Conservation (phyloP, 2,797 vertebrate genomes). For the Myotis findleyi region DNA sequence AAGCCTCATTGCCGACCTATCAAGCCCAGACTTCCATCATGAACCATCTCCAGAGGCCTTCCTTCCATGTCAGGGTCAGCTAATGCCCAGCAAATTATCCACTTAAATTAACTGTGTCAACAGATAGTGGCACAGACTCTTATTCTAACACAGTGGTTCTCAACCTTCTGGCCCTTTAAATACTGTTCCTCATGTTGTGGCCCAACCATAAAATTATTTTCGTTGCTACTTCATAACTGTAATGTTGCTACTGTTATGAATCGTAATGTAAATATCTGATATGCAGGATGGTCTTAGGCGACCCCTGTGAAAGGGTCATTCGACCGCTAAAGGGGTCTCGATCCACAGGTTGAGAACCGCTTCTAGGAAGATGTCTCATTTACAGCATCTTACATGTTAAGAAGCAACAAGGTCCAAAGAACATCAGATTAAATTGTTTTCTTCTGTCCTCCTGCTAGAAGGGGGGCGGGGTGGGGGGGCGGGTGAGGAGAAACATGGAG, state of each 20-base stretch:
- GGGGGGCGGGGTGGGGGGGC: too few relatives aligned
- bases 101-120: neutral
- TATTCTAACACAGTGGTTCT: neutral
- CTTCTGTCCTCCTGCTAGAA: neutral
- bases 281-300: too few relatives aligned
- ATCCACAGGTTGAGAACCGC: too few relatives aligned
- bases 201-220: too few relatives aligned
- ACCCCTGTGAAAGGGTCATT: too few relatives aligned
- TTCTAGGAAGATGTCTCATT: neutral
- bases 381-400: neutral
- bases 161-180: too few relatives aligned
- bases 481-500: neutral
- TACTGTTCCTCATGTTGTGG: too few relatives aligned
- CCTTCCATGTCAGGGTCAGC: neutral
- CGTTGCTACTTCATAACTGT: too few relatives aligned
- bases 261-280: too few relatives aligned
- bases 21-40: neutral
- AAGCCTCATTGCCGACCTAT: neutral
- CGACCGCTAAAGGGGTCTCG: too few relatives aligned
- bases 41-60: neutral
- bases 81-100: neutral
- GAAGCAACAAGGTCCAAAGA: neutral
- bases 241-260: too few relatives aligned
- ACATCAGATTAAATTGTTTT: neutral
- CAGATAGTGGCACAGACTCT: neutral